Base-by-base conservation (phyloP, 2,888 invertebrate genomes). In the Yponomeuta malinellus region DNA sequence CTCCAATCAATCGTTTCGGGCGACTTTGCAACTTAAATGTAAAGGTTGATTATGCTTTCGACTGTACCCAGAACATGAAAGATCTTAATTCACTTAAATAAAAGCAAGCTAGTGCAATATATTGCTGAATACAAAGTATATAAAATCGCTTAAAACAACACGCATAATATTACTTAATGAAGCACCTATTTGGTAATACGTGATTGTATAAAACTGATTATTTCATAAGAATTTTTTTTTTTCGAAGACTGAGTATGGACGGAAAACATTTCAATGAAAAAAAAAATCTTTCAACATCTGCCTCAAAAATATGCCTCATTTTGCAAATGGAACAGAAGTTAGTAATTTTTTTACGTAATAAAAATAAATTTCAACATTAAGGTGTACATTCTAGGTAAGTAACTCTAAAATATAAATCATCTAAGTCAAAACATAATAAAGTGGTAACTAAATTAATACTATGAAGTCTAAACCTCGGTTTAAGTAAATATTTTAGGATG, bases 371-470 rank as follows among this genome's bases (percentile, higher is more conserved):
- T 4, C 2, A 33, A 33, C 1, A 15, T 59, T 59, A 5, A 12
- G 12, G 15, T 15, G 12, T 59, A 59, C 43, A 43, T 43, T 43
- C 6, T 43, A 8, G 43, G 8, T 8, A 8, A 43, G 6, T 43
- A 8, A 43, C 43, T 5, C 8, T 43, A 43, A 59, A 59, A 15
- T 15, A 59, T 59, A 59, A 59, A 59, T 15, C 52, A 59, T 15
- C 52, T 59, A 59, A 43, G 43, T 8, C 1, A 59, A 15, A 59
- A 59, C 52, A 15, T 12, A 59, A 15, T 15, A 59, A 59, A 15
- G 52, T 59, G 52, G 52, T 59, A 59, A 59, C 52, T 59, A 59
- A 59, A 59, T 59, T 59, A 59, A 59, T 59, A 59, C 52, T 59
- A 15, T 59, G 15, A 59, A 52, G 52, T 52, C 52, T 52, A 12